Evolutionary conservation across 37 sponge, comb jelly and placozoan species (phyloP).

Genomic region (Agelas oroides): DNA sequence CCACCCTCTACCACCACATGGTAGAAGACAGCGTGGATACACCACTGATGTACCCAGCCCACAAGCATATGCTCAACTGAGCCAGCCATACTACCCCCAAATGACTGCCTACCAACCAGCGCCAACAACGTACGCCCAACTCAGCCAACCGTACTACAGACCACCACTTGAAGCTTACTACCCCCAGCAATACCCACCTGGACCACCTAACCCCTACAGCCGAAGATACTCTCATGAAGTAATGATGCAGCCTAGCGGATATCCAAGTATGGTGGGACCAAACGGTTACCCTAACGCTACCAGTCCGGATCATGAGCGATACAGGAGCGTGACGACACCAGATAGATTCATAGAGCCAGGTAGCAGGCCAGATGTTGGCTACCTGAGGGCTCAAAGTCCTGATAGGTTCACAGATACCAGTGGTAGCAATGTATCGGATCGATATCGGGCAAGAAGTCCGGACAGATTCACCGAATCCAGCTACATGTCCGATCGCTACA

Average conservation of each 20-base stretch:
- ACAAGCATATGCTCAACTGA: conserved; percentile 20
- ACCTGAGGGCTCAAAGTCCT: neutral
- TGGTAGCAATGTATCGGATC: conserved; percentile 3
- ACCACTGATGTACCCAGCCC: neutral
- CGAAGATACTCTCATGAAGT: neutral
- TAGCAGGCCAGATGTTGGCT: no score
- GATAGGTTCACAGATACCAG: conserved; percentile 36
- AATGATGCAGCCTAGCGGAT: neutral
- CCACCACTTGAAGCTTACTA: conserved; percentile 6
- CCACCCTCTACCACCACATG: no score
- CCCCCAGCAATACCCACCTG: neutral
- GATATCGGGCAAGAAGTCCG: no score
- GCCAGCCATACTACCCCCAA: conserved; percentile 38
- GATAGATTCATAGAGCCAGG: no score
- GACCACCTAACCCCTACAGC: neutral
- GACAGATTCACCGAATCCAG: no score
- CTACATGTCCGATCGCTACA: no score
- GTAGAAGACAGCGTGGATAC: no score
- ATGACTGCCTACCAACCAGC: neutral
- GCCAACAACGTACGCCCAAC: conserved; percentile 25
- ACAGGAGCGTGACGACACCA: no score
- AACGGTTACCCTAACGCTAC: neutral
- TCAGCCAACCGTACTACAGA: conserved; percentile 44
- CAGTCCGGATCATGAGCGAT: no score
- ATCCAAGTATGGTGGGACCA: neutral